These are phyloP conservation scores for Pseudolaguvia tuberculata DNA, from an alignment of 2,113 vertebrate species.

Conservation along the genomic window DNA sequence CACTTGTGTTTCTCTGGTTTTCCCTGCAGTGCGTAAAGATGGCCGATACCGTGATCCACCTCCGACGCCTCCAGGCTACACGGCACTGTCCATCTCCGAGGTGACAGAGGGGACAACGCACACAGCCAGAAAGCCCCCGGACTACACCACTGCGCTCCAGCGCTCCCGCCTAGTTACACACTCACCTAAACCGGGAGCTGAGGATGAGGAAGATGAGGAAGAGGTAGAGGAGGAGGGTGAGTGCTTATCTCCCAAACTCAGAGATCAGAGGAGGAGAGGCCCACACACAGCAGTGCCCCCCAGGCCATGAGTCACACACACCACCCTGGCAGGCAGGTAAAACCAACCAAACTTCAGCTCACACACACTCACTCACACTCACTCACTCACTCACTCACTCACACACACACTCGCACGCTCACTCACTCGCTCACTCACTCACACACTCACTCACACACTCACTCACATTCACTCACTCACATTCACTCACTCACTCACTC, in stretches of 20 bases:
- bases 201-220: slow-evolving; percentile 45
- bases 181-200: slow-evolving; percentile 57
- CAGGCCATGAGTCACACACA: slow-evolving; percentile 68
- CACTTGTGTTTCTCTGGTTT: neutral
- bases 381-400: slow-evolving; percentile 5
- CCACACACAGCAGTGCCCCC: slow-evolving; percentile 61
- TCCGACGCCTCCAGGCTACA: slow-evolving; percentile 91
- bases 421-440: neutral
- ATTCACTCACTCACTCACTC: neutral
- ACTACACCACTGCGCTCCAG: slow-evolving; percentile 94
- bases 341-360: slow-evolving; percentile 45
- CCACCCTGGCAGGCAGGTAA: slow-evolving; percentile 69
- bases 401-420: neutral
- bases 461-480: neutral
- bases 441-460: neutral
- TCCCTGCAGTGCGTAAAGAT: slow-evolving; percentile 82
- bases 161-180: slow-evolving; percentile 90
- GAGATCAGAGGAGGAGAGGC: slow-evolving; percentile 71
- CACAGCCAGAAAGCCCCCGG: slow-evolving; percentile 83
- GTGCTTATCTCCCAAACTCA: slow-evolving; percentile 74
- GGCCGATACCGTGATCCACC: slow-evolving; percentile 91
- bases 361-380: neutral
- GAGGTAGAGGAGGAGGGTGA: slow-evolving; percentile 88
- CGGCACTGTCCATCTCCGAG: slow-evolving; percentile 88
- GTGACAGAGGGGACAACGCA: slow-evolving; percentile 79